These are phyloP conservation scores for Temnothorax longispinosus DNA, from an alignment of 1,140 invertebrate species.

Conservation along the genomic window DNA sequence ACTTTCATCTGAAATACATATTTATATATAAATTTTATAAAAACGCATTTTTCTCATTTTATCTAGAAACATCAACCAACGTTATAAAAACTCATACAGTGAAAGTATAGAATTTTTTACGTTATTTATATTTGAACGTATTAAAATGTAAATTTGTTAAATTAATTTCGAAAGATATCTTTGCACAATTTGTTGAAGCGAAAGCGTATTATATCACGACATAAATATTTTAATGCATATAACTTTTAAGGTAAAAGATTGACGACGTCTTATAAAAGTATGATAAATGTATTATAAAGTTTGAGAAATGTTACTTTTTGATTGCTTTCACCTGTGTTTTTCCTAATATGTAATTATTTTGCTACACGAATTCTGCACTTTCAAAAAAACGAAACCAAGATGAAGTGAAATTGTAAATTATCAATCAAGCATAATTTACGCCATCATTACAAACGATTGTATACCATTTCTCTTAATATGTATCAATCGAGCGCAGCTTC, in stretches of 20 bases:
- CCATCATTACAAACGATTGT: background rate
- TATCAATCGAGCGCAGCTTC: background rate
- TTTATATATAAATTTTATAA: background rate
- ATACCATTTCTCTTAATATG: constrained; percentile 3
- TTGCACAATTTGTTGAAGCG: background rate
- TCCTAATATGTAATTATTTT: constrained; percentile 4
- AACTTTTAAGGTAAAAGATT: background rate
- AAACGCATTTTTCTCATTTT: background rate
- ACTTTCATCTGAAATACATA: background rate
- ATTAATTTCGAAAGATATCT: background rate
- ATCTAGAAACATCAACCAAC: background rate
- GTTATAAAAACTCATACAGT: background rate
- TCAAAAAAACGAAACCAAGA: background rate
- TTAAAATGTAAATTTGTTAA: background rate
- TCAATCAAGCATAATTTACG: background rate
- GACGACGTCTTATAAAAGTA: background rate
- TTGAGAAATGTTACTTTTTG: background rate
- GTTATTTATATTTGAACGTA: background rate
- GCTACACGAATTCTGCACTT: background rate
- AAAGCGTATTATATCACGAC: background rate
- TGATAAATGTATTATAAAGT: background rate
- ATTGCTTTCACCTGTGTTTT: background rate
- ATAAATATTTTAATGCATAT: background rate
- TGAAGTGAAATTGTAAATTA: constrained; percentile 34
- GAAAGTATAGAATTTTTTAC: background rate